A percentile compares a stretch with the other conserved stretches of the same genome.
Conservation (phyloP, 2,888 invertebrate genomes). For the Pharmacophagus antenor region DNA sequence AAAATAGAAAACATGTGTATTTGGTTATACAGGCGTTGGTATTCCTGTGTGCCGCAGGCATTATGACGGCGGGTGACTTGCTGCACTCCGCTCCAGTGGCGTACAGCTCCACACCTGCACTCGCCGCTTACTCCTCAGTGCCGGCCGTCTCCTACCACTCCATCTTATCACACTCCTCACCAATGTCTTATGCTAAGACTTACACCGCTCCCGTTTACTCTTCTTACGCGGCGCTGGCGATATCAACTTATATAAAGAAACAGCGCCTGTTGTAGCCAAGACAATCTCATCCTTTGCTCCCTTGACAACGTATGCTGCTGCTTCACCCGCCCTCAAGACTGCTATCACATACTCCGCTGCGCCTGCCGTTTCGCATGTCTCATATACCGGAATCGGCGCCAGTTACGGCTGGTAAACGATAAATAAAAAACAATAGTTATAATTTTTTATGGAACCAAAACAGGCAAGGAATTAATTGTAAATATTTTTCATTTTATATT, state of each 20-base stretch:
- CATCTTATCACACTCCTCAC: slow-evolving; percentile 37
- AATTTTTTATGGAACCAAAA: neutral
- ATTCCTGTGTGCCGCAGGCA: slow-evolving; percentile 80
- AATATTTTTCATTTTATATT: neutral
- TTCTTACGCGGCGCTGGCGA: slow-evolving; percentile 35
- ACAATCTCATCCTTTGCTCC: slow-evolving; percentile 43
- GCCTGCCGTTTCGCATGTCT: slow-evolving; percentile 44
- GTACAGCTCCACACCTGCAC: slow-evolving; percentile 46
- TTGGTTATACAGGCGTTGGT: slow-evolving; percentile 70
- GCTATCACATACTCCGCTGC: slow-evolving; percentile 81
- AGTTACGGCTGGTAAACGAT: slow-evolving; percentile 41
- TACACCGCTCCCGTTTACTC: slow-evolving; percentile 53
- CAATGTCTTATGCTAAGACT: slow-evolving; percentile 46
- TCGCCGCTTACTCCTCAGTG: slow-evolving; percentile 36
- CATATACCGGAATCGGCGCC: slow-evolving; percentile 37
- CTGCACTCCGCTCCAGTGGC: slow-evolving; percentile 71
- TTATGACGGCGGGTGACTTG: slow-evolving; percentile 80
- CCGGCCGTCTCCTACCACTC: slow-evolving; percentile 41
- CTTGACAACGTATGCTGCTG: slow-evolving; percentile 55
- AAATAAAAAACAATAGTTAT: neutral
- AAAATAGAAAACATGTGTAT: neutral
- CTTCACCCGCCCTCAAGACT: slow-evolving; percentile 71
- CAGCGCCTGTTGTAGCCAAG: slow-evolving; percentile 33
- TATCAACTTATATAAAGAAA: slow-evolving; percentile 33
- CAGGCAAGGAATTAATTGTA: neutral